phyloP scores from a whole-genome alignment of 2,888 invertebrate genomes.

The Erebia epiphron region DNA sequence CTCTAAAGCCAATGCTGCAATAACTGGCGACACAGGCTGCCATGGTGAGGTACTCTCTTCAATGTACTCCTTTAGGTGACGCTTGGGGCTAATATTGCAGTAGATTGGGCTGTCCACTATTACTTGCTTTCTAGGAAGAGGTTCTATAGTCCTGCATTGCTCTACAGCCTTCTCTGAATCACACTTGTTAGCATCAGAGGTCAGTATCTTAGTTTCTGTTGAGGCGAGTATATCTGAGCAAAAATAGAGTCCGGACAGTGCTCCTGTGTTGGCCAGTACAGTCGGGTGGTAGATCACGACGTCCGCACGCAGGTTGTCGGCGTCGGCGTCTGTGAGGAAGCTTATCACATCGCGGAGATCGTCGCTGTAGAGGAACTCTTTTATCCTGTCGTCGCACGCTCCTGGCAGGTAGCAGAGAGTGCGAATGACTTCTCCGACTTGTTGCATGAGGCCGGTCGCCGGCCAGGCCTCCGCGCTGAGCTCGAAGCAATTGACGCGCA shows the following conservation, averaged over 20 bases:
- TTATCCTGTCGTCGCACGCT: slow-evolving; percentile 48
- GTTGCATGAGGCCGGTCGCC: slow-evolving; percentile 53
- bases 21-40: slow-evolving; percentile 67
- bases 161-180: slow-evolving; percentile 74
- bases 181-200: slow-evolving; percentile 67
- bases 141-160: slow-evolving; percentile 57
- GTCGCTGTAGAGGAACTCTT: slow-evolving; percentile 63
- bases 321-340: slow-evolving; percentile 65
- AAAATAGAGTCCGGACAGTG: slow-evolving; percentile 48
- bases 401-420: slow-evolving; percentile 52
- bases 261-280: slow-evolving; percentile 70
- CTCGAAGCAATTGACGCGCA: slow-evolving; percentile 72
- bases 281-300: slow-evolving; percentile 76
- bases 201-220: slow-evolving; percentile 44
- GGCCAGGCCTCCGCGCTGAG: slow-evolving; percentile 43
- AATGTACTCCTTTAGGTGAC: slow-evolving; percentile 44
- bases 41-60: slow-evolving; percentile 46
- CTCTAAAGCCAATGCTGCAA: slow-evolving; percentile 74
- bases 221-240: slow-evolving; percentile 60
- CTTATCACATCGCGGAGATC: slow-evolving; percentile 66
- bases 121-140: slow-evolving; percentile 59
- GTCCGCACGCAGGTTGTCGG: slow-evolving; percentile 61
- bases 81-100: slow-evolving; percentile 62
- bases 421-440: slow-evolving; percentile 62
- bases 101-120: slow-evolving; percentile 67